Evolutionary conservation across 2,797 vertebrate genomes (phyloP), one percentile per base, ranked within the genome.

Genomic region (Phyllotis vaccarum): DNA sequence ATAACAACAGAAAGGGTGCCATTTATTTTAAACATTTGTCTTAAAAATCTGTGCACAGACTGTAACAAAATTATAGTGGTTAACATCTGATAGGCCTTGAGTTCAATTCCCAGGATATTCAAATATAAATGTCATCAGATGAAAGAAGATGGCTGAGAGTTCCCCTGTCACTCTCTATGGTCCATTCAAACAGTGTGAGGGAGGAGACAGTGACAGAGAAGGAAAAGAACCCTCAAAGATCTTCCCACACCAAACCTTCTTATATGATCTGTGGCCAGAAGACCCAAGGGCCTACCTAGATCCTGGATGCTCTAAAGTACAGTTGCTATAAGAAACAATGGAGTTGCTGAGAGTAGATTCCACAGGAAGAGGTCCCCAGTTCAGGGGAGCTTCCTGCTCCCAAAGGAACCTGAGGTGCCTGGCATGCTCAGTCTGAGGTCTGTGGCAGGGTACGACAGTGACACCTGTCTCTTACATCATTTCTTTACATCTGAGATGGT

Each of bases 381-480:
- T 31, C 16, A 2, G 31, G 3, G 5, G 19, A 52, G 10, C 19
- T 5, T 52, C 52, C 34, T 6, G 14, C 29, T 12, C 58, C 0
- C 0, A 22, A 0, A 16, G 3, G 34, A 70, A 37, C 5, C 70
- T 0, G 0, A 49, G 3, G 43, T 3, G 14, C 22, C 31, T 3
- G 19, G n/a, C n/a, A n/a, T 3, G 0, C 24, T 6, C n/a, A 0
- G 3, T 43, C n/a, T 10, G 62, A 79, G 40, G 4, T 12, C 40
- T 13, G 29, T 10, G 31, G 37, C 1, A 0, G 6, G 4, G 17
- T 19, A 11, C 1, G 0, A 46, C 9, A n/a, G 49, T 74, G n/a
- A 37, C 2, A 21, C 9, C 29, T 46, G 2, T 8, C 21, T 52
- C 5, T 27, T 2, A 14, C 1, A 14, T 0, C 16, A 31, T 34